Evolutionary conservation across 2,797 vertebrate genomes (phyloP).

Genomic region (Pogoniulus pusillus): DNA sequence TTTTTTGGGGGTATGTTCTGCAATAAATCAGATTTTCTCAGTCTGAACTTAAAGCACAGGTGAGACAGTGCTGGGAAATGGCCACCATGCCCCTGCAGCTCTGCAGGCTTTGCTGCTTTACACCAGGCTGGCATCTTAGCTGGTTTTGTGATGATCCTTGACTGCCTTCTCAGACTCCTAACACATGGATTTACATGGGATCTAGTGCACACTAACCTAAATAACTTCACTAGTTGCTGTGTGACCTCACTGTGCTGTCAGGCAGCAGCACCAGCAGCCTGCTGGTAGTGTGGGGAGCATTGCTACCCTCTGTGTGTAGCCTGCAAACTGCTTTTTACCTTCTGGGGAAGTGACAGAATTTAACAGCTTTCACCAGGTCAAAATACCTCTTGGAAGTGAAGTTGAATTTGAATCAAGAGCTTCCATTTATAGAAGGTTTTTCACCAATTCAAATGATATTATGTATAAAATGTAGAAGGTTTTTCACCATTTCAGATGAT

Average conservation of each 20-base stretch:
- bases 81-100: background rate
- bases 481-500: background rate
- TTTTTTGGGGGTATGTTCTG: background rate
- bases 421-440: background rate
- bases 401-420: background rate
- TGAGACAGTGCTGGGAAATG: background rate
- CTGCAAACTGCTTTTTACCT: background rate
- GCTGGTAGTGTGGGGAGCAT: background rate
- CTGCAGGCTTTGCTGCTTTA: background rate
- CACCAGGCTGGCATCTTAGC: background rate
- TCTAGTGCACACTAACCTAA: background rate
- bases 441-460: background rate
- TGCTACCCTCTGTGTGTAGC: background rate
- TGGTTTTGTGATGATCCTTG: background rate
- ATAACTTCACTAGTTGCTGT: rapidly evolving
- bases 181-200: rapidly evolving
- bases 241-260: background rate
- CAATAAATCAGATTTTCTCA: background rate
- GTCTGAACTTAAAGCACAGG: background rate
- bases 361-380: rapidly evolving
- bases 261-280: background rate
- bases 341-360: background rate
- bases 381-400: background rate
- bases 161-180: background rate
- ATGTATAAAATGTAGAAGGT: background rate